phyloP scores from a whole-genome alignment of 2,888 invertebrate species.

The Marronus borbonicus region DNA sequence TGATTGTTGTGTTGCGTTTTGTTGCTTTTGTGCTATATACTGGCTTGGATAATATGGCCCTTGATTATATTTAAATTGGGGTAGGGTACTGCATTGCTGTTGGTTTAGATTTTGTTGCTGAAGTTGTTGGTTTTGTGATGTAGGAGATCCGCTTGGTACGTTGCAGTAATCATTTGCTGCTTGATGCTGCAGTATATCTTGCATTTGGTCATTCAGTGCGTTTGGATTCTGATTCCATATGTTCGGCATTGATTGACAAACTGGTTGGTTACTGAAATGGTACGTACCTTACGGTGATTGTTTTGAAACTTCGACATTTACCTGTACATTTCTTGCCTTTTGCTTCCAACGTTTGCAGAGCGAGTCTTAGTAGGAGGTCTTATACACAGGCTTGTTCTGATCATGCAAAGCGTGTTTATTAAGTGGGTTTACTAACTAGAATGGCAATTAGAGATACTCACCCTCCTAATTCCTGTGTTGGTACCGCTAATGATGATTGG shows the following conservation, averaged over 20 bases:
- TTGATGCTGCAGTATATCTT: constrained; percentile 11
- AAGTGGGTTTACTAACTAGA: constrained; percentile 17
- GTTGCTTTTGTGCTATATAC: background rate
- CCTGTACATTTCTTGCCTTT: constrained; percentile 33
- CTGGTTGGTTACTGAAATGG: constrained; percentile 20
- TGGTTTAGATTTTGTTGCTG: constrained; percentile 9
- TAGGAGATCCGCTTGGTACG: background rate
- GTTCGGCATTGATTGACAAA: constrained; percentile 13
- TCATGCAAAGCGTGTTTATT: constrained; percentile 48
- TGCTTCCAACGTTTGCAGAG: constrained; percentile 4
- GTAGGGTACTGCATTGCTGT: constrained; percentile 7
- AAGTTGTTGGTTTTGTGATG: background rate
- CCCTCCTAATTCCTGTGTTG: constrained; percentile 74
- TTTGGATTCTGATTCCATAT: constrained; percentile 25
- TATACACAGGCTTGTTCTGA: constrained; percentile 52
- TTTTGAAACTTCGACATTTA: background rate
- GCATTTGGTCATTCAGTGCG: constrained; percentile 1
- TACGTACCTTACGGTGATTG: constrained; percentile 23
- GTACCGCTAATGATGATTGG: constrained; percentile 72
- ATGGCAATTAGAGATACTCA: constrained; percentile 66
- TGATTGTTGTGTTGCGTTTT: constrained; percentile 10
- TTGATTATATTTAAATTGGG: constrained; percentile 27
- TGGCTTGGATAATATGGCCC: constrained; percentile 12
- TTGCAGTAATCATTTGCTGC: background rate
- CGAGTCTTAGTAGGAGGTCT: constrained; percentile 45